Base-by-base conservation (phyloP, 2,113 vertebrate species). In the Sminthopsis crassicaudata region DNA sequence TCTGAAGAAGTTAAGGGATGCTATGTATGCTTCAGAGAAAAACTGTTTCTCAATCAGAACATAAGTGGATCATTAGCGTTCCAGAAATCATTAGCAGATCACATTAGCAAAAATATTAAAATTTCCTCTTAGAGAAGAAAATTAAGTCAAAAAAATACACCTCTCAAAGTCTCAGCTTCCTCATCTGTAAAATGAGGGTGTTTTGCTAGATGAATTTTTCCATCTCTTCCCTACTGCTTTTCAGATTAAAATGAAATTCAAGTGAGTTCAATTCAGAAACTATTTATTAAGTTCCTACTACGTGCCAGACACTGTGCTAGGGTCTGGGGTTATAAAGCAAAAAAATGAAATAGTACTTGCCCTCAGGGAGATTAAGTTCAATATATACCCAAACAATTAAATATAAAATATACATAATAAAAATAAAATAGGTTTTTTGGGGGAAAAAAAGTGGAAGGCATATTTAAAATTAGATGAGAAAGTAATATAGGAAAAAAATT, bases 171-270 rank as follows among this genome's bases (percentile, higher is more conserved):
- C 53, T 95, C 89, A 51, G 46, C 91, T 96, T 89, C 50, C n/a
- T 46, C 89, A 95, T 95, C 22, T 92, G 93, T 94, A 67, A 95
- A 93, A 54, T 50, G 42, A 25, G 67, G 67, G 67, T 84, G 67
- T 84, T 84, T 84, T 84, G 67, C n/a, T 84, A 84, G 67, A 84
- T 84, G 67, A 84, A 84, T 84, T 84, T 84, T 84, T 84, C 67
- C 67, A 84, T 84, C n/a, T 36, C 51, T 46, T 53, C 27, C 55
- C 23, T 27, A 53, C 48, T 24, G 3, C 3, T 60, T 96, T 93
- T 52, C 42, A 95, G 94, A 53, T 89, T 92, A 95, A 94, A 55
- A 89, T 57, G 84, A 96, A 90, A 60, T 94, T 91, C 76, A 89
- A 90, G n/a, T 84, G n/a, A 84, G n/a, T 84, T 42, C 36, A 84